A percentile compares a stretch with the other conserved stretches of the same genome.
phyloP scores from a whole-genome alignment of 2,888 invertebrate species.

The Synanthedon andrenaeformis region DNA sequence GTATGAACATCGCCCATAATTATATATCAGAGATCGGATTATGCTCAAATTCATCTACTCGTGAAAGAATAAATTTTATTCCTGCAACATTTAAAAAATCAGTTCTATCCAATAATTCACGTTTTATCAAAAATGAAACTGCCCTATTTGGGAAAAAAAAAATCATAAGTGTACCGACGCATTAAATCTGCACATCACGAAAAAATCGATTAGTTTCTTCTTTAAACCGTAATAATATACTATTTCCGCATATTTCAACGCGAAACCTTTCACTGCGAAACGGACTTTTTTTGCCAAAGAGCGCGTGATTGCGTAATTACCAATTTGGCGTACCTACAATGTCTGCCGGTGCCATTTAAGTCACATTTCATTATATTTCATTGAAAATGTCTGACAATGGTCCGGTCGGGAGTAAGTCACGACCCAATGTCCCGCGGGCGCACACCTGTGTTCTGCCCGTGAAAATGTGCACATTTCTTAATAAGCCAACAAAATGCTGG shows the following conservation, averaged over 20 bases:
- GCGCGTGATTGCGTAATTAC: constrained; percentile 31
- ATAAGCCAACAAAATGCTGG: neutral
- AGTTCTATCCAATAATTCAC: too few species aligned
- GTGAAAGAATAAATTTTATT: too few species aligned
- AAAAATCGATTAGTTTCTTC: neutral
- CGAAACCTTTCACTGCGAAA: constrained; percentile 3
- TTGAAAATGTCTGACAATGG: constrained; percentile 26
- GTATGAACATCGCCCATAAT: too few species aligned
- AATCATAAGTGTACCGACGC: too few species aligned
- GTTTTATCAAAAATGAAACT: too few species aligned
- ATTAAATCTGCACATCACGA: too few species aligned
- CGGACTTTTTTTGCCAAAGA: constrained; percentile 15
- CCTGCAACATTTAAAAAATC: too few species aligned
- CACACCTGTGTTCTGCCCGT: constrained; percentile 53
- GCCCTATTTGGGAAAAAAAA: too few species aligned
- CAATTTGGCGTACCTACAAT: constrained; percentile 21
- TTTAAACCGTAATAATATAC: neutral
- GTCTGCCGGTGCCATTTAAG: constrained; percentile 14
- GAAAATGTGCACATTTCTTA: constrained; percentile 32
- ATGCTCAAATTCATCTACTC: too few species aligned
- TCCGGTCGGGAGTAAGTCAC: constrained; percentile 54
- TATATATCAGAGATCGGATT: too few species aligned
- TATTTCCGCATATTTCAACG: neutral
- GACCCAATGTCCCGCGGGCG: constrained; percentile 45
- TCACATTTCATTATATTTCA: constrained; percentile 14